Base-by-base conservation (phyloP, 2,797 vertebrate genomes). In the Myioborus melanocephalus region DNA sequence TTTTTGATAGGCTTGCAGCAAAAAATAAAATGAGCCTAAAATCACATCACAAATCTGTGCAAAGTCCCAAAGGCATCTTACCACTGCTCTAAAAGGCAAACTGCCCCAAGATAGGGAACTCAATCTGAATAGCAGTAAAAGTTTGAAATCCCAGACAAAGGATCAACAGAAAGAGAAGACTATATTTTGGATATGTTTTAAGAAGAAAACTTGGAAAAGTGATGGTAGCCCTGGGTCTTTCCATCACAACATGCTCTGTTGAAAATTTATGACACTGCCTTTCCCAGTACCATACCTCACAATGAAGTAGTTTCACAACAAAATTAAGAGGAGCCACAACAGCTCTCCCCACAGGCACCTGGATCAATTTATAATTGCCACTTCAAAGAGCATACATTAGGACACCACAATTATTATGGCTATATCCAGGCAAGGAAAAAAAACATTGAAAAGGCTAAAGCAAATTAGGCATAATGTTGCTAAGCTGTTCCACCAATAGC, bases 201-300 rank as follows among this genome's bases (percentile, higher is more conserved):
- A 34, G 14, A 87, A 46, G 13, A 80, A 59, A 44, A 46, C 5
- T 50, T 44, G 49, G 26, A 53, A 75, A 71, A 61, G 6, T 9
- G 0, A 15, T 34, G 12, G n/a, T 6, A 70, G 34, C 34, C 57
- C 23, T 68, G 3, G 2, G 4, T 24, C 23, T 22, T 43, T 16
- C 16, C 2, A 6, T 43, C 12, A 12, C 10, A 83, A 60, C 26
- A 19, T 27, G 14, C 4, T 56, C 26, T 7, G 2, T 44, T 57
- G 69, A 64, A 86, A 89, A 52, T 37, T 41, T 56, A 3, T 57
- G 59, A 23, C 10, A 7, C 18, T 50, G 37, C 16, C 14, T 84
- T 82, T 88, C n/a, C 61, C 2, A 0, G 7, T 27, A 16, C 32
- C 57, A 22, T 32, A 61, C 8, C 34, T 81, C 32, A 46, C 32